These are phyloP conservation scores for Pogonophryne albipinna DNA, from an alignment of 2,797 vertebrate species.

Conservation along the genomic window DNA sequence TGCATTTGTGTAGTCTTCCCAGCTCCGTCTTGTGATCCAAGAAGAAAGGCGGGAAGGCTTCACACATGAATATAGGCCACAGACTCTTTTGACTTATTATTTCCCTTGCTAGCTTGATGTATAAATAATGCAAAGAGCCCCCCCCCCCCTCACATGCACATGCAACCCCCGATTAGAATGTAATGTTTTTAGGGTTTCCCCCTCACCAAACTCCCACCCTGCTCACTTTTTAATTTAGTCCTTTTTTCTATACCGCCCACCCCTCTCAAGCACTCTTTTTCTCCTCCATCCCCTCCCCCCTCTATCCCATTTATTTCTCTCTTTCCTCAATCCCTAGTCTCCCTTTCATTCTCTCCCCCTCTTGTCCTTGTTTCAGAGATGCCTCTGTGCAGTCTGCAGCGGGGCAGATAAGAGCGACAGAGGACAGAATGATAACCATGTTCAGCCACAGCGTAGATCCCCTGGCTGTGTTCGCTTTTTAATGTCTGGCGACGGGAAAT, in stretches of 20 bases:
- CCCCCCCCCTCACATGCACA: slow-evolving; percentile 4
- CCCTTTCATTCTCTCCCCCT: slow-evolving; percentile 50
- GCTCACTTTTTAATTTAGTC: slow-evolving; percentile 70
- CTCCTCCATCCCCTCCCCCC: slow-evolving; percentile 57
- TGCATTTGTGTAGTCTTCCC: slow-evolving; percentile 44
- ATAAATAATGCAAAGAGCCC: slow-evolving; percentile 80
- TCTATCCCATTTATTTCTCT: slow-evolving; percentile 63
- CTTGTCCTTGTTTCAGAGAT: slow-evolving; percentile 73
- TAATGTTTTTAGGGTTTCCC: slow-evolving; percentile 36
- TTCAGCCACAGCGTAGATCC: slow-evolving; percentile 60
- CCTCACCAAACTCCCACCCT: slow-evolving; percentile 54
- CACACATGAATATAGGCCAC: slow-evolving; percentile 72
- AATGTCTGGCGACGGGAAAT: slow-evolving; percentile 41
- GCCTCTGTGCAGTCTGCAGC: slow-evolving; percentile 66
- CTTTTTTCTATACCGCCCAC: slow-evolving; percentile 37
- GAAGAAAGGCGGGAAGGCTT: slow-evolving; percentile 49
- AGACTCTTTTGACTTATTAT: slow-evolving; percentile 65
- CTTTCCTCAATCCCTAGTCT: slow-evolving; percentile 53
- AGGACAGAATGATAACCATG: slow-evolving; percentile 67
- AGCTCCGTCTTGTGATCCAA: slow-evolving; percentile 52
- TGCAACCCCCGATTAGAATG: slow-evolving; percentile 41
- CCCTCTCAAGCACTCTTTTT: slow-evolving; percentile 52
- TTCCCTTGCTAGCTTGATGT: slow-evolving; percentile 62
- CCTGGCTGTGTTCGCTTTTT: slow-evolving; percentile 33
- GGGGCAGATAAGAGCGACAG: slow-evolving; percentile 72